A percentile compares a stretch with the other conserved stretches of the same genome.
phyloP scores from a whole-genome alignment of 2,113 vertebrate genomes.

The Arothron firmamentum region DNA sequence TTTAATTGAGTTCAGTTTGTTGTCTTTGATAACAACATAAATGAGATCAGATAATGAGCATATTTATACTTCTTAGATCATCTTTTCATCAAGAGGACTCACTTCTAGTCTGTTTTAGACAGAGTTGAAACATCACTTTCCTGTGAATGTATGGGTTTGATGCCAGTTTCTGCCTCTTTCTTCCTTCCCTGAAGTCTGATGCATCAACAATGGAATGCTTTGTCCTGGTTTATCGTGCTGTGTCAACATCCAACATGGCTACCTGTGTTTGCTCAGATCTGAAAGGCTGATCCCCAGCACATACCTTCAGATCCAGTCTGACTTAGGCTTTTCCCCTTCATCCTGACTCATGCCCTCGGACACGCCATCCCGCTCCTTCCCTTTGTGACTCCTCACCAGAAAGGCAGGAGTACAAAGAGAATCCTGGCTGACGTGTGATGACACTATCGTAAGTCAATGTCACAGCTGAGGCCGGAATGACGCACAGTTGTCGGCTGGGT shows the following conservation, averaged over 20 bases:
- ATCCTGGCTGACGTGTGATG: constrained; percentile 30
- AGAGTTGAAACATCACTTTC: constrained; percentile 34
- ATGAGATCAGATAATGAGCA: no score
- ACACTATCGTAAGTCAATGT: no score
- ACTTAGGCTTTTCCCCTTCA: no score
- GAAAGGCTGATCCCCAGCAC: constrained; percentile 1
- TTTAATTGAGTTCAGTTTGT: no score
- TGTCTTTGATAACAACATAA: no score
- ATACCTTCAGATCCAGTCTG: no score
- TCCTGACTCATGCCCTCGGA: neutral
- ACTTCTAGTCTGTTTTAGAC: neutral
- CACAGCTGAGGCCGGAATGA: no score
- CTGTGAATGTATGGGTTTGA: constrained; percentile 30
- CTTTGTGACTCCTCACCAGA: constrained; percentile 15
- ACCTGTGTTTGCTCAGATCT: constrained; percentile 42
- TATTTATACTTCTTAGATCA: no score
- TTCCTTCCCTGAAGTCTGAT: constrained; percentile 35
- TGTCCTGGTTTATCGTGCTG: constrained; percentile 52
- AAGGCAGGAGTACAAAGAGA: constrained; percentile 6
- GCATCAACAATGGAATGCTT: constrained; percentile 47
- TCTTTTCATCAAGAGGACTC: constrained; percentile 22
- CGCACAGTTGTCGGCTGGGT: no score
- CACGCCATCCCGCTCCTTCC: neutral
- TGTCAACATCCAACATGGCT: constrained; percentile 40
- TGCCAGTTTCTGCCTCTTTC: constrained; percentile 23